Percentiles rank a stretch among this genome's conserved stretches.
These are phyloP conservation scores for Buceros bicornis DNA, from an alignment of 2,797 vertebrate species.

Conservation along the genomic window DNA sequence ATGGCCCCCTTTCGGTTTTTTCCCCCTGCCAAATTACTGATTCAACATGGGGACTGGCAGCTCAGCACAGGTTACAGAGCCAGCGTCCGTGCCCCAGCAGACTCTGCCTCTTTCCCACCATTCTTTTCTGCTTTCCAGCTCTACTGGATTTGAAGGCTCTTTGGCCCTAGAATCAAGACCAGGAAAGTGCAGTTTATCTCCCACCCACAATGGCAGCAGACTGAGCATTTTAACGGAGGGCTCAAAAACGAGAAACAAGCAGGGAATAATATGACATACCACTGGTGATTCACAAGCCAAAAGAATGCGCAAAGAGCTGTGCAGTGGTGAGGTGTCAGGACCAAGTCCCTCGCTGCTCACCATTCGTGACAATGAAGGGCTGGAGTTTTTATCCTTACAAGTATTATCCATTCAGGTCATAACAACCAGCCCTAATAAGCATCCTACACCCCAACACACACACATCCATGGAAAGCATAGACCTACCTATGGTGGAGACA, in stretches of 20 bases:
- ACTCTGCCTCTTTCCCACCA: neutral
- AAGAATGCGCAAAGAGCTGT: neutral
- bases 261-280: neutral
- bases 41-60: neutral
- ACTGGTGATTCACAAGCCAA: neutral
- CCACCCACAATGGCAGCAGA: neutral
- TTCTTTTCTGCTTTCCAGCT: neutral
- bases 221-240: neutral
- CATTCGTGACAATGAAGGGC: neutral
- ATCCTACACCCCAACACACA: neutral
- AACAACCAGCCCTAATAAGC: neutral
- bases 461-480: neutral
- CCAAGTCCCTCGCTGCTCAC: neutral
- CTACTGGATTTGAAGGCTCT: neutral
- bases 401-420: neutral
- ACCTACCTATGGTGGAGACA: conserved; percentile 77
- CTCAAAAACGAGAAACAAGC: neutral
- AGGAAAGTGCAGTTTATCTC: neutral
- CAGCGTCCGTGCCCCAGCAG: neutral
- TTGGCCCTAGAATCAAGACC: neutral
- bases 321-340: neutral
- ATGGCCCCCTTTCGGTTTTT: neutral
- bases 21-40: neutral
- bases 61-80: neutral
- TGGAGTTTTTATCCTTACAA: neutral